Conservation (phyloP, 2,888 invertebrate species). For the Leptogaster cylindrica region DNA sequence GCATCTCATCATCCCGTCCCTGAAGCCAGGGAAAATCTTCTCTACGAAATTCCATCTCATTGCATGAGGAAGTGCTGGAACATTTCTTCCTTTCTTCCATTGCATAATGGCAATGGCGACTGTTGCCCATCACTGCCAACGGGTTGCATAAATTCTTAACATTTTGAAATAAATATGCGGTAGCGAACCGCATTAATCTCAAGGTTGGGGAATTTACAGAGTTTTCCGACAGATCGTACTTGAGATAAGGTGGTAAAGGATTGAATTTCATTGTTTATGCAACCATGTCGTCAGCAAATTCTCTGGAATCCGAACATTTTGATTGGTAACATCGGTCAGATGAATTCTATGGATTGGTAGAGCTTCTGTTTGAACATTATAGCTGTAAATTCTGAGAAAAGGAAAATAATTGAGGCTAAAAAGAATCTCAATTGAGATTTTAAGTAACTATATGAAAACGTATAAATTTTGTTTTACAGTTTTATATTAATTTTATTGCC, state of each 20-base stretch:
- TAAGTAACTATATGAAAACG: too few species aligned
- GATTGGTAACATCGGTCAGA: too few species aligned
- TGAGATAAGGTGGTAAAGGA: constrained; percentile 23
- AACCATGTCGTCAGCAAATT: constrained; percentile 7
- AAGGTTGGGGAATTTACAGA: constrained; percentile 17
- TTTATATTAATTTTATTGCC: too few species aligned
- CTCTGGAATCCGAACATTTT: too few species aligned
- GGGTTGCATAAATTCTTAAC: constrained; percentile 32
- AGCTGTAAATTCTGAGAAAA: too few species aligned
- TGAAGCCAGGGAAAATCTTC: too few species aligned
- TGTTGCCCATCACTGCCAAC: neutral
- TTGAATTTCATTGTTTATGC: constrained; percentile 33
- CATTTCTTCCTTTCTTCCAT: constrained; percentile 27
- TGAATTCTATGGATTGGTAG: too few species aligned
- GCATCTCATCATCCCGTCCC: too few species aligned
- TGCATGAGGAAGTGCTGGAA: constrained; percentile 33
- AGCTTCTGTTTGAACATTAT: too few species aligned
- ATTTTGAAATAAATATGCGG: constrained; percentile 35
- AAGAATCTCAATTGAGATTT: too few species aligned
- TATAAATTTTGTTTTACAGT: too few species aligned
- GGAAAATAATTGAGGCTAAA: too few species aligned
- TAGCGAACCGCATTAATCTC: constrained; percentile 28
- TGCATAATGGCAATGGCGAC: constrained; percentile 17
- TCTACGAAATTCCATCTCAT: constrained; percentile 11
- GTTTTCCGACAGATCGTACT: neutral